These are phyloP conservation scores for Bursaphelenchus okinawaensis DNA, from an alignment of 2,888 invertebrate species.

Conservation along the genomic window DNA sequence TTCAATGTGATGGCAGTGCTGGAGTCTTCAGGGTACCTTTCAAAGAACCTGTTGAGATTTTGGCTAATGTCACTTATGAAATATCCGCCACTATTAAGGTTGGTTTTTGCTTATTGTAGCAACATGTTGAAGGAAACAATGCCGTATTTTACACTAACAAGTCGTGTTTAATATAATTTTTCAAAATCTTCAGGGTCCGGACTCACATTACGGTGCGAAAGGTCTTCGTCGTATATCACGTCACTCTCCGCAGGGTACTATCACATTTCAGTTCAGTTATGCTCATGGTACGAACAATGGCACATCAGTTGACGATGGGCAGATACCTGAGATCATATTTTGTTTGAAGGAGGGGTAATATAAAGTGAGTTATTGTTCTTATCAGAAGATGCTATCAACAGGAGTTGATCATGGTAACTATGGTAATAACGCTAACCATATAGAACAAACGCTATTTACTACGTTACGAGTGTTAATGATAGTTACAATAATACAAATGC, in stretches of 20 bases:
- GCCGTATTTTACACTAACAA: too few relatives aligned
- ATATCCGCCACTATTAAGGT: conserved; percentile 75
- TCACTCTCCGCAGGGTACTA: conserved; percentile 64
- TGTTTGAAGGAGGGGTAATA: conserved; percentile 60
- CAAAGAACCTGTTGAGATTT: conserved; percentile 76
- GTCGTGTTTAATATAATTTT: too few relatives aligned
- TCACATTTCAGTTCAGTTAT: conserved; percentile 76
- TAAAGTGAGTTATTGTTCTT: too few relatives aligned
- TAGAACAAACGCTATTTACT: too few relatives aligned
- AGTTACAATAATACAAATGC: too few relatives aligned
- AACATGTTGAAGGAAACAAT: too few relatives aligned
- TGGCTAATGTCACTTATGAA: conserved; percentile 73
- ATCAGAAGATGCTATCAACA: too few relatives aligned
- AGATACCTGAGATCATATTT: conserved; percentile 80
- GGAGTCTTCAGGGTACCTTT: conserved; percentile 69
- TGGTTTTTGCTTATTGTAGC: conserved; percentile 36
- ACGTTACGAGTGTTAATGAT: too few relatives aligned
- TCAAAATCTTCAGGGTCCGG: conserved; percentile 68
- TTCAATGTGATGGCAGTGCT: conserved; percentile 73
- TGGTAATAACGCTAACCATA: too few relatives aligned
- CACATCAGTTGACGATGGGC: conserved; percentile 78
- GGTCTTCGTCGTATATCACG: conserved; percentile 72
- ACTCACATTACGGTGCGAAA: conserved; percentile 78
- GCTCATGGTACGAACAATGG: conserved; percentile 75
- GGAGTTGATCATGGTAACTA: too few relatives aligned